A percentile compares a stretch with the other conserved stretches of the same genome.
These are phyloP conservation scores for Acanthiza pusilla DNA, from an alignment of 2,797 vertebrate genomes.

Conservation along the genomic window DNA sequence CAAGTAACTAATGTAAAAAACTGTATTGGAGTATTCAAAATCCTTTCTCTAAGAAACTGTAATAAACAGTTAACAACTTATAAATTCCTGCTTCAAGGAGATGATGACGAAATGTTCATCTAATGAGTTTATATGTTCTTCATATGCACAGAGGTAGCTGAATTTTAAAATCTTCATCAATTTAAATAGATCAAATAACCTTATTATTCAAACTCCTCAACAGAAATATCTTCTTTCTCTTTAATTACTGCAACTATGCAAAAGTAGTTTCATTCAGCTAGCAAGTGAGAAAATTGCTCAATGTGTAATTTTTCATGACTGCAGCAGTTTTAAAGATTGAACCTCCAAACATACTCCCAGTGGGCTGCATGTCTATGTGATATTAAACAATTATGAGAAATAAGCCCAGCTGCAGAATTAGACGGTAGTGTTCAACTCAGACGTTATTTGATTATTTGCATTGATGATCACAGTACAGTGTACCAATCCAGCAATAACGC, in stretches of 20 bases:
- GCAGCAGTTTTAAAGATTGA: not conserved
- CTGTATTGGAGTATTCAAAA: not conserved
- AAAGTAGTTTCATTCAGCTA: not conserved
- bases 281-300: not conserved
- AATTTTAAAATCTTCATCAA: not conserved
- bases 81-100: not conserved
- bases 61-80: not conserved
- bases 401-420: constrained; percentile 1
- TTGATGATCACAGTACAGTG: not conserved
- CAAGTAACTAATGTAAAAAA: constrained; percentile 8
- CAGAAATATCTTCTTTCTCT: not conserved
- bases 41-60: not conserved
- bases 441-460: not conserved
- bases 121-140: not conserved
- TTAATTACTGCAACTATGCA: not conserved
- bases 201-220: not conserved
- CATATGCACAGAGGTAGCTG: not conserved
- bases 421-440: not conserved
- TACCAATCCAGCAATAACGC: not conserved
- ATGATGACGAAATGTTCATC: not conserved
- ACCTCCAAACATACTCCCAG: not conserved
- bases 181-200: not conserved
- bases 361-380: not conserved
- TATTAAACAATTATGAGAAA: not conserved
- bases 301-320: not conserved